A percentile compares a stretch with the other conserved stretches of the same genome.
Conservation (phyloP, 2,797 vertebrate species). For the Neosilurus mollespiculum region DNA sequence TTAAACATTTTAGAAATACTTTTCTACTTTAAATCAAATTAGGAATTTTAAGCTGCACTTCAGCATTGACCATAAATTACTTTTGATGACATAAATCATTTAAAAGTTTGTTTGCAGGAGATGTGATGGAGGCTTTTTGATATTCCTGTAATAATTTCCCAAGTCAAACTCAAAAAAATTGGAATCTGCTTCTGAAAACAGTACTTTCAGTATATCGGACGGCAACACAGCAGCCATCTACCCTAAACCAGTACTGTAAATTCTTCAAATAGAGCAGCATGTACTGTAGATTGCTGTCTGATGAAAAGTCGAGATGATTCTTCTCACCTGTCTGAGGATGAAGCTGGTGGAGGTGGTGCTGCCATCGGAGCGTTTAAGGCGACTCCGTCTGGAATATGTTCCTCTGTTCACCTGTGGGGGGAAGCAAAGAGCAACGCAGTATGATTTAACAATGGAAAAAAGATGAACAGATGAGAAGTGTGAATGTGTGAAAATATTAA, state of each 20-base stretch:
- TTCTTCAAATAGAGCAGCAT: not conserved
- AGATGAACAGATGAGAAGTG: not conserved
- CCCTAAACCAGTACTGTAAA: no score
- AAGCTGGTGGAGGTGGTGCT: constrained; percentile 97
- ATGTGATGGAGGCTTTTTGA: not conserved
- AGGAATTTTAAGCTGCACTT: not conserved
- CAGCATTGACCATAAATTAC: not conserved
- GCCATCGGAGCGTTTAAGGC: constrained; percentile 92
- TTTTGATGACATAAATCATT: not conserved
- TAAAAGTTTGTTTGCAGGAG: not conserved
- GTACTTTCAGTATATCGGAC: not conserved
- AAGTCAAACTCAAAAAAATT: not conserved
- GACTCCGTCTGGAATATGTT: constrained; percentile 89
- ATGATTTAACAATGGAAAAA: not conserved
- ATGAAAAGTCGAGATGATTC: not conserved
- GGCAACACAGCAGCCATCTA: not conserved
- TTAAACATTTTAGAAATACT: not conserved
- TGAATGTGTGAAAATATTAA: not conserved
- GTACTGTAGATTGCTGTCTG: not conserved
- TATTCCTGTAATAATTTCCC: constrained; percentile 1
- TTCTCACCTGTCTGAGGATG: constrained; percentile 91
- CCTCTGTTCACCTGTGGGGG: constrained; percentile 83
- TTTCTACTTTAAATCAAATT: not conserved
- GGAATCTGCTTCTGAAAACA: no score
- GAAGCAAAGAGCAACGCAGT: constrained; percentile 33